phyloP scores from a whole-genome alignment of 2,113 vertebrate species.

The Hyaena hyaena region DNA sequence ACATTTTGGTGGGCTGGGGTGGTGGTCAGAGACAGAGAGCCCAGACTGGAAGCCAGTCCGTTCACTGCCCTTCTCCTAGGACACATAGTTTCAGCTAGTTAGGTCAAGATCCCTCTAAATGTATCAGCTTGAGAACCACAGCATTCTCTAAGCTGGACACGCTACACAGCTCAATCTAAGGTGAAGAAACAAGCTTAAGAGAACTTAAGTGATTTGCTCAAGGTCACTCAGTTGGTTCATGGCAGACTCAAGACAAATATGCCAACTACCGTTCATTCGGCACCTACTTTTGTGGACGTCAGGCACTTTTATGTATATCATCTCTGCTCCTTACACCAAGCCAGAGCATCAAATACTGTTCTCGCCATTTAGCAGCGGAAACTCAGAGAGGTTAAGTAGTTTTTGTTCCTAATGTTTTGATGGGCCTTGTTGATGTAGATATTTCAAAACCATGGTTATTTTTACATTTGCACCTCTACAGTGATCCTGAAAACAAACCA shows the following conservation, averaged over 20 bases:
- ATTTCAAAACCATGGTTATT: background rate
- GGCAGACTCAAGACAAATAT: background rate
- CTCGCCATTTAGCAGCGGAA: background rate
- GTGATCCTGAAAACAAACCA: background rate
- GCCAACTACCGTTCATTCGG: background rate
- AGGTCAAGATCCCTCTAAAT: background rate
- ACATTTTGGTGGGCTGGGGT: background rate
- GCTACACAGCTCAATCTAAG: background rate
- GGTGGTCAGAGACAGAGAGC: background rate
- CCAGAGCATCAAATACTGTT: background rate
- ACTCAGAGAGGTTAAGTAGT: background rate
- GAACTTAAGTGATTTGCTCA: background rate
- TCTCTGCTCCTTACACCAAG: background rate
- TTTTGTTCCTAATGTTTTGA: slow-evolving; percentile 1
- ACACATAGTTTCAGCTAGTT: background rate
- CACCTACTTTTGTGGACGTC: background rate
- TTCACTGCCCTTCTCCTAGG: background rate
- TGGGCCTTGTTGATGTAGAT: background rate
- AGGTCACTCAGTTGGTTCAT: background rate
- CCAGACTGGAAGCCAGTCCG: background rate
- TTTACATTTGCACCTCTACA: background rate
- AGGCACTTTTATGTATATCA: background rate
- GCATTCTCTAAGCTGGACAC: background rate
- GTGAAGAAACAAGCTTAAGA: background rate
- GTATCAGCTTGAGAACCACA: background rate